These are phyloP conservation scores for Bradypodion ventrale DNA, from an alignment of 2,797 vertebrate species.

Conservation along the genomic window DNA sequence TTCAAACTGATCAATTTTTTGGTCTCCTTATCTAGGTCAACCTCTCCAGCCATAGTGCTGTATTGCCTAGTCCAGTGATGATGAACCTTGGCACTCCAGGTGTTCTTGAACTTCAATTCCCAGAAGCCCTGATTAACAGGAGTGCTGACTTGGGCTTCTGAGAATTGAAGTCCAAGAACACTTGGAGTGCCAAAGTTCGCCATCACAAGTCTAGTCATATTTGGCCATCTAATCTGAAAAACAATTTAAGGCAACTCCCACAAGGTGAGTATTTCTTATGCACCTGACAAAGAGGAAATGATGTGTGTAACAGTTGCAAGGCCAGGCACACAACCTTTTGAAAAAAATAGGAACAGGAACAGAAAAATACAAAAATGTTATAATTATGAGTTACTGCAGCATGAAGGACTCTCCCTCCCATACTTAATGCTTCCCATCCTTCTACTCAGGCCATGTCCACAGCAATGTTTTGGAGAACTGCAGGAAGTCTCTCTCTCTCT, in stretches of 20 bases:
- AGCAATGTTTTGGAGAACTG: slow-evolving; percentile 10
- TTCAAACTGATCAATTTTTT: not conserved
- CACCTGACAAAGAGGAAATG: not conserved
- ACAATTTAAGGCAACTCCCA: not conserved
- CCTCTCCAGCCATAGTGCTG: not conserved
- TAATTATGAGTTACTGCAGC: not conserved
- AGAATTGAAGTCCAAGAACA: too few relatives aligned
- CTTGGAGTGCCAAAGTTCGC: too few relatives aligned
- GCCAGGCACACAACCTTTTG: not conserved
- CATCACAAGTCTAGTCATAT: not conserved
- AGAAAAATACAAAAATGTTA: not conserved
- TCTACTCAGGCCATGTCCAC: slow-evolving; percentile 33
- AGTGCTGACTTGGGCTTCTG: too few relatives aligned
- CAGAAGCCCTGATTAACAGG: too few relatives aligned
- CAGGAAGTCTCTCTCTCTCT: slow-evolving; percentile 64
- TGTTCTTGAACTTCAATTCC: too few relatives aligned
- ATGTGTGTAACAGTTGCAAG: not conserved
- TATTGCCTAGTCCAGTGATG: too few relatives aligned
- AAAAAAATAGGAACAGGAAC: not conserved
- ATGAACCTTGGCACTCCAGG: too few relatives aligned
- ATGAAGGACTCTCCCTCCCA: not conserved
- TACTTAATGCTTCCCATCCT: not conserved
- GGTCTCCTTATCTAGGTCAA: too few relatives aligned
- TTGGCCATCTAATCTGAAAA: not conserved
- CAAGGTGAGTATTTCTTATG: not conserved